Evolutionary conservation across 2,888 invertebrate genomes (phyloP).

Genomic region (Dynastes grantii): DNA sequence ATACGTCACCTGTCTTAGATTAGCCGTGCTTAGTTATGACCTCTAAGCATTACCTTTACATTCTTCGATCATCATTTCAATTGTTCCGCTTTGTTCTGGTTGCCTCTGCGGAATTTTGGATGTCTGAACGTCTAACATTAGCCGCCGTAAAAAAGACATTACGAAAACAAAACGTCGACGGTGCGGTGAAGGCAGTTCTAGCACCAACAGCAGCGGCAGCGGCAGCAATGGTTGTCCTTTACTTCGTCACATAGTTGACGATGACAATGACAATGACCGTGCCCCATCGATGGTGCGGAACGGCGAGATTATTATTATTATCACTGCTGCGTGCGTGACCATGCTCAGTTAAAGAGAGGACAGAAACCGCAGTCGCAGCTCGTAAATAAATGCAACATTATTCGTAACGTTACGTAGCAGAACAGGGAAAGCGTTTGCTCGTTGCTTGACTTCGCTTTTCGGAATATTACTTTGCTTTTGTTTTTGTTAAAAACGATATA

Average conservation of each 20-base stretch:
- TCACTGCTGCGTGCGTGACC: constrained; percentile 58
- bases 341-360: constrained; percentile 49
- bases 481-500: too few species aligned
- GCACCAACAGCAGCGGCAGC: too few species aligned
- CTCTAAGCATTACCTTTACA: constrained; percentile 3
- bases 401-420: constrained; percentile 21
- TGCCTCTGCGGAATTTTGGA: constrained; percentile 25
- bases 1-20: too few species aligned
- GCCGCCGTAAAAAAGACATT: background rate
- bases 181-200: background rate
- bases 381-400: constrained; percentile 26
- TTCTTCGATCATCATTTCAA: constrained; percentile 5
- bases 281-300: constrained; percentile 60
- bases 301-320: constrained; percentile 55
- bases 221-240: background rate
- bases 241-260: constrained; percentile 11
- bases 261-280: constrained; percentile 62
- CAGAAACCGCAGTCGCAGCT: constrained; percentile 45
- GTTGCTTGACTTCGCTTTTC: too few species aligned
- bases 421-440: background rate
- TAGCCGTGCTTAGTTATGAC: background rate
- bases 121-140: background rate
- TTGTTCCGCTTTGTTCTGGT: background rate
- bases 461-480: too few species aligned
- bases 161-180: background rate